phyloP scores from a whole-genome alignment of 2,888 invertebrate genomes.

The Patella ulyssiponensis region DNA sequence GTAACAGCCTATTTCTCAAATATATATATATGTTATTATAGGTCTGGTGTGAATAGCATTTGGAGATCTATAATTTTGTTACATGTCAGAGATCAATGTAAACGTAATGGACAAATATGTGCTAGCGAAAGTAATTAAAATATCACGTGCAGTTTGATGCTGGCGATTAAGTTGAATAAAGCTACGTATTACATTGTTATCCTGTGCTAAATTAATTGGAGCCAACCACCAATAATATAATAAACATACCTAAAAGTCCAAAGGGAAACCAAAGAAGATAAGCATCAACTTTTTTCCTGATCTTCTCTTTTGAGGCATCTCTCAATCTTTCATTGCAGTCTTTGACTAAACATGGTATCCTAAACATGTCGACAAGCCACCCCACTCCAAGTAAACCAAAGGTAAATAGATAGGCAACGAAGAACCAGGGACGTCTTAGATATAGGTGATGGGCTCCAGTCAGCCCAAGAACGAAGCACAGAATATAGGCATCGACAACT shows the following conservation, averaged over 20 bases:
- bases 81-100: no score
- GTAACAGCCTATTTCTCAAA: no score
- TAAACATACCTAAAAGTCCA: slow-evolving; percentile 32
- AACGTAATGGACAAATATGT: no score
- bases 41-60: no score
- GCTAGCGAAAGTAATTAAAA: no score
- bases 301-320: slow-evolving; percentile 17
- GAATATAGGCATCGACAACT: slow-evolving; percentile 42
- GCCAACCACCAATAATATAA: no score
- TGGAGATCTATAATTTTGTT: no score
- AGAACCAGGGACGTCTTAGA: slow-evolving; percentile 42
- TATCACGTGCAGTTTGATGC: no score
- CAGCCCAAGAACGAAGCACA: slow-evolving; percentile 36
- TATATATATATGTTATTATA: no score
- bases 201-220: no score
- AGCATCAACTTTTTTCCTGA: slow-evolving; percentile 39
- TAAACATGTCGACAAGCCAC: slow-evolving; percentile 48
- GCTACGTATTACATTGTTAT: no score
- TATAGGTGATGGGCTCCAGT: slow-evolving; percentile 55
- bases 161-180: no score
- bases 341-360: slow-evolving; percentile 49
- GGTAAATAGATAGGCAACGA: slow-evolving; percentile 51
- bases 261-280: slow-evolving; percentile 42
- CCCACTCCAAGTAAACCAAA: slow-evolving; percentile 50
- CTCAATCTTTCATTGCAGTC: slow-evolving; percentile 35